These are phyloP conservation scores for Caranx ignobilis DNA, from an alignment of 2,113 vertebrate genomes.

Conservation along the genomic window DNA sequence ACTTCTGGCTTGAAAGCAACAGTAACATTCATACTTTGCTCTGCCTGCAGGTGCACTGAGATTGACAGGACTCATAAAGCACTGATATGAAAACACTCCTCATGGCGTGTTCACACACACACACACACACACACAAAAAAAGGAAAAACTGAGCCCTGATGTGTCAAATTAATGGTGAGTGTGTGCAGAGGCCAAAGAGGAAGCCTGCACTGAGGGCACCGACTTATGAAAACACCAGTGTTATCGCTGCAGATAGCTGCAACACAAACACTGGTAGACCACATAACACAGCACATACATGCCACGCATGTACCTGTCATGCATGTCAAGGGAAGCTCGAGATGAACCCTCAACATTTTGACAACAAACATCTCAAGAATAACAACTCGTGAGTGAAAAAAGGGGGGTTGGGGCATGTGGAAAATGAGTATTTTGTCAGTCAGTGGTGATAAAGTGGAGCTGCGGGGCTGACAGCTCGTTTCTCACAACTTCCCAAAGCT, in stretches of 20 bases:
- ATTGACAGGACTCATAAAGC: background rate
- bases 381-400: background rate
- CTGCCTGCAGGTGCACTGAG: background rate
- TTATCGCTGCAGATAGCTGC: background rate
- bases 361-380: conserved; percentile 1
- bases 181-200: conserved; percentile 14
- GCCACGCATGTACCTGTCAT: background rate
- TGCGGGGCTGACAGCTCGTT: conserved; percentile 22
- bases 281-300: background rate
- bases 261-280: background rate
- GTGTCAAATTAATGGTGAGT: conserved; percentile 1
- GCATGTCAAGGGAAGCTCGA: background rate
- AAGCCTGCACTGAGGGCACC: background rate
- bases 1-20: background rate
- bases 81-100: background rate
- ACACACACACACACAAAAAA: background rate
- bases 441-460: background rate
- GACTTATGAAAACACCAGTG: background rate
- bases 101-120: background rate
- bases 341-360: background rate
- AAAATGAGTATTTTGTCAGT: background rate
- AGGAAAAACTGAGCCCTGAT: background rate
- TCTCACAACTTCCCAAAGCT: conserved; percentile 20
- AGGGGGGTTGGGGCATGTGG: background rate
- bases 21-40: background rate